Conservation (phyloP, 2,797 vertebrate species). For the Aeoliscus strigatus region DNA sequence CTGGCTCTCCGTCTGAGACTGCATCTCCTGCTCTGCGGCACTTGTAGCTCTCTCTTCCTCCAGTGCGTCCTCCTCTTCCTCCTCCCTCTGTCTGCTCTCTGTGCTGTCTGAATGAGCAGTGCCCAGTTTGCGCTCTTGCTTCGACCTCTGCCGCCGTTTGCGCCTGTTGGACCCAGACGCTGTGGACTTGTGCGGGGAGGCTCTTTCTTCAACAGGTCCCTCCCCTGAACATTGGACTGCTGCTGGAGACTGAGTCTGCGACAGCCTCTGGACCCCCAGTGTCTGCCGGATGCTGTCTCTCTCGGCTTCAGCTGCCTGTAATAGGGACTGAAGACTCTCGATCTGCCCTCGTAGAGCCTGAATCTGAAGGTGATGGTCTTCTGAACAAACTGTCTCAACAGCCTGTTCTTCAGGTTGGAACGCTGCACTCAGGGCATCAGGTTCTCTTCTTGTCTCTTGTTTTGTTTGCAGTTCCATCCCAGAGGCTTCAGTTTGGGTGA, state of each 20-base stretch:
- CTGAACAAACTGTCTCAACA: conserved; percentile 32
- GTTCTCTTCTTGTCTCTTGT: conserved; percentile 30
- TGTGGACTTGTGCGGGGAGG: conserved; percentile 48
- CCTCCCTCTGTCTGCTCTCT: conserved; percentile 53
- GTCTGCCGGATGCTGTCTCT: conserved; percentile 46
- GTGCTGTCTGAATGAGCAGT: conserved; percentile 42
- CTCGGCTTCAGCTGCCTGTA: conserved; percentile 48
- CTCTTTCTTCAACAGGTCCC: conserved; percentile 52
- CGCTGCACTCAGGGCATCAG: conserved; percentile 29
- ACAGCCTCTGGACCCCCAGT: conserved; percentile 49
- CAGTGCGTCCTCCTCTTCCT: conserved; percentile 49
- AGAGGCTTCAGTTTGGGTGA: conserved; percentile 66
- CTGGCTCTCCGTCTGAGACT: conserved; percentile 60
- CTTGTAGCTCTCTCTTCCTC: conserved; percentile 56
- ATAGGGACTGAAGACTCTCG: conserved; percentile 51
- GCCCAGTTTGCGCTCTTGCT: conserved; percentile 72
- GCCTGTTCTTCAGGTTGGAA: conserved; percentile 33
- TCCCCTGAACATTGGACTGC: conserved; percentile 46
- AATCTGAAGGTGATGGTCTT: conserved; percentile 59
- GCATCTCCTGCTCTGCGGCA: conserved; percentile 65
- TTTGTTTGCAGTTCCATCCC: conserved; percentile 54
- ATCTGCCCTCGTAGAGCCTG: conserved; percentile 56
- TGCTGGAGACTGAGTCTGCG: conserved; percentile 39
- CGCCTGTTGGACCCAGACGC: conserved; percentile 65
- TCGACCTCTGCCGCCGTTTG: conserved; percentile 75